Percentiles rank a stretch among this genome's conserved stretches.
These are phyloP conservation scores for Empidonax traillii DNA, from an alignment of 2,113 vertebrate species.

Conservation along the genomic window DNA sequence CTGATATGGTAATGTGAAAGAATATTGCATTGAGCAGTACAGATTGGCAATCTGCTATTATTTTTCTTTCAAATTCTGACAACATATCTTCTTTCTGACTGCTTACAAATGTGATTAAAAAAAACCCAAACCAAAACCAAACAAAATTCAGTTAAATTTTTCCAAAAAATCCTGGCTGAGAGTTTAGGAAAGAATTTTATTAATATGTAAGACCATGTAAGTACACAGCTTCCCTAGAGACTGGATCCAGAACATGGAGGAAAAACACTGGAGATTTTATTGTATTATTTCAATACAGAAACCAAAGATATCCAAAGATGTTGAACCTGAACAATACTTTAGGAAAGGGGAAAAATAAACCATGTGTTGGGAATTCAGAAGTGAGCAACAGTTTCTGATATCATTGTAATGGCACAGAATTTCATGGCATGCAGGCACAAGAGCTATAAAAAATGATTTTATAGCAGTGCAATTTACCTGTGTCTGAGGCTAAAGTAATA, in stretches of 20 bases:
- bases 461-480: not conserved
- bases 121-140: not conserved
- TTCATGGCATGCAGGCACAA: not conserved
- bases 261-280: not conserved
- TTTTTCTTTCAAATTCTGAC: not conserved
- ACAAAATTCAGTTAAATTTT: not conserved
- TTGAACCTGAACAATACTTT: not conserved
- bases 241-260: not conserved
- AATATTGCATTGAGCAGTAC: not conserved
- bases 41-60: not conserved
- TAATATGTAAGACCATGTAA: not conserved
- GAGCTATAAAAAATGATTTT: not conserved
- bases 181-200: not conserved
- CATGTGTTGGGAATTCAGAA: not conserved
- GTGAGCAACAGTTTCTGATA: not conserved
- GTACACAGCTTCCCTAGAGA: not conserved
- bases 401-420: not conserved
- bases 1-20: not conserved
- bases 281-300: not conserved
- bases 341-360: not conserved
- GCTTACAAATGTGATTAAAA: not conserved
- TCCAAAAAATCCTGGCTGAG: not conserved
- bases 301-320: not conserved
- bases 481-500: not conserved
- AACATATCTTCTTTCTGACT: not conserved